Evolutionary conservation across 92 coral and sea anemone genomes (phyloP), one percentile per base, ranked within the genome.

Genomic region (Parazoanthus swiftii): DNA sequence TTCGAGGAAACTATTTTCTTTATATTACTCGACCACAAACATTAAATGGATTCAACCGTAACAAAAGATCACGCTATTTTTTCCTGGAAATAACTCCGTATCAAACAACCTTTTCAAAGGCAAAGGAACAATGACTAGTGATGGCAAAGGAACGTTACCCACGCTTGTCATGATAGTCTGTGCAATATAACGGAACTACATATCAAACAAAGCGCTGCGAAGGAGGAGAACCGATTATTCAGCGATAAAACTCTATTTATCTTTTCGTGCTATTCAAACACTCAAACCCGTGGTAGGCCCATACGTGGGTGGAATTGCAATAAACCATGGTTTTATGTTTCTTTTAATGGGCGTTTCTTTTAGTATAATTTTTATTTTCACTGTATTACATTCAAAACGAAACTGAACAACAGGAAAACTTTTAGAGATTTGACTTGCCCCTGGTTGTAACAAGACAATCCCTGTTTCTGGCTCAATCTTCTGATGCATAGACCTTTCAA

Each of bases 11-110:
- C 39, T 37, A 76, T 18, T 76, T 76, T 18, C 80, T 21, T 20
- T 79, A 25, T 79, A 33, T 79, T 79, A 14, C 65, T 51, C 35
- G 63, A 79, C 77, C 42, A 73, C 77, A 73, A 16, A 73, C 26
- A 63, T 8, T 23, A 9, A 8, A 76, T 76, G 3, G 39, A 76
- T 39, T 39, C 80, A 76, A 25, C 5, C 15, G 9, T 76, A 76
- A n/a, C n/a, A 4, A 54, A 20, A 4, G 54, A 76, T 39, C 80
- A 76, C 51, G 51, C 51, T 18, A 20, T 18, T 23, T 39, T 63
- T 63, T 23, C 5, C 70, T 0, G 25, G 21, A 63, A 14, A 20
- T 26, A 63, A 63, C n/a, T 63, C 26, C 25, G 8, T 20, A 63
- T 23, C 26, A 63, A 23, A 23, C 1, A 63, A 13, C 58, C 66